Conservation (phyloP, 2,888 invertebrate species). For the Pteria penguin region DNA sequence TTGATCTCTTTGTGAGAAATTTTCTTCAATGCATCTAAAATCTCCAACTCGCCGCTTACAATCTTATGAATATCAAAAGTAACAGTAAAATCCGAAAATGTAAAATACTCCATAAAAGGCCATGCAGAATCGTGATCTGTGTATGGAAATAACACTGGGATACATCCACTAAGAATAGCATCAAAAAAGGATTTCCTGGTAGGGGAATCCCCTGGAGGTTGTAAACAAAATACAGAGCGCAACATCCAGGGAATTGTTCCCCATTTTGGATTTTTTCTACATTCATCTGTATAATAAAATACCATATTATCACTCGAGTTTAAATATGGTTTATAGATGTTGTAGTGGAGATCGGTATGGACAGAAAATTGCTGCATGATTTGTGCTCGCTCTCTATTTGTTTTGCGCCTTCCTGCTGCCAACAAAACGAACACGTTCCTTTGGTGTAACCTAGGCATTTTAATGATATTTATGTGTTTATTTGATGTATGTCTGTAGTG, state of each 20-base stretch:
- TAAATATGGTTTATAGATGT: slow-evolving; percentile 5
- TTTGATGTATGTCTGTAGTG: slow-evolving; percentile 44
- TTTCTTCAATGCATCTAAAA: slow-evolving; percentile 45
- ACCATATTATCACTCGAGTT: slow-evolving; percentile 25
- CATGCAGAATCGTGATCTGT: slow-evolving; percentile 43
- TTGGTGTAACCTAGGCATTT: slow-evolving; percentile 38
- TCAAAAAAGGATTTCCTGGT: slow-evolving; percentile 74
- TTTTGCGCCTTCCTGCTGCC: slow-evolving; percentile 58
- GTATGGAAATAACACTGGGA: slow-evolving; percentile 65
- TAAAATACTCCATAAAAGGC: slow-evolving; percentile 56
- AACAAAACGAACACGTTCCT: slow-evolving; percentile 64
- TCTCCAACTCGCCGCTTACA: slow-evolving; percentile 32
- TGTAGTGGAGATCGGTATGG: slow-evolving; percentile 43
- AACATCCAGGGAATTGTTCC: slow-evolving; percentile 69
- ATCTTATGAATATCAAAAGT: slow-evolving; percentile 46
- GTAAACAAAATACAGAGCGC: slow-evolving; percentile 67
- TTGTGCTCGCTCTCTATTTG: slow-evolving; percentile 58
- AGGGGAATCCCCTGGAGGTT: slow-evolving; percentile 73
- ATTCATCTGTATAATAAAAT: slow-evolving; percentile 52
- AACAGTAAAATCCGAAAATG: slow-evolving; percentile 53
- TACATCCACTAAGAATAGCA: slow-evolving; percentile 69
- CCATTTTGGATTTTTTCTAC: slow-evolving; percentile 35
- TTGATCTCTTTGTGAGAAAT: slow-evolving; percentile 43
- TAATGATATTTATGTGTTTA: not conserved
- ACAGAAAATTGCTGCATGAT: slow-evolving; percentile 63